Percentiles rank a stretch among this genome's conserved stretches.
Conservation (phyloP, 1,140 invertebrate genomes). For the Papilio aristodemus region DNA sequence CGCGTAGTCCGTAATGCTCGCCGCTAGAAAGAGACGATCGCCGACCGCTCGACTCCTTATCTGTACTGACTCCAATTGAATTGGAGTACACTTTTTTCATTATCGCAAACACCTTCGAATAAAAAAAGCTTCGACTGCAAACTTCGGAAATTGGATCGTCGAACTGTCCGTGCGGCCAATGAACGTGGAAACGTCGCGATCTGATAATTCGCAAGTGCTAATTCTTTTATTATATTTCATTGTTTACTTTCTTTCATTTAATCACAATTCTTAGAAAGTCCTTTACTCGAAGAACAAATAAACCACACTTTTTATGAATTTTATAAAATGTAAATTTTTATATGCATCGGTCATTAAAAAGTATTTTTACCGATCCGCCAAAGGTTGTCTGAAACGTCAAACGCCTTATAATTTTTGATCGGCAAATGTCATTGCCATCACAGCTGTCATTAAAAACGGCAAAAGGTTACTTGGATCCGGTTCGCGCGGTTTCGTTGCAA, state of each 20-base stretch:
- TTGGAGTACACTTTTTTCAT: constrained; percentile 64
- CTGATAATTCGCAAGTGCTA: constrained; percentile 45
- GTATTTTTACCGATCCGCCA: not conserved
- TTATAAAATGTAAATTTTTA: constrained; percentile 16
- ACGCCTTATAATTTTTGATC: constrained; percentile 9
- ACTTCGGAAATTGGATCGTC: constrained; percentile 75
- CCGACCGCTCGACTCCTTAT: constrained; percentile 42
- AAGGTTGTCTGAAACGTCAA: constrained; percentile 12
- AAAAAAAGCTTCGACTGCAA: constrained; percentile 61
- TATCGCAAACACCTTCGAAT: constrained; percentile 51
- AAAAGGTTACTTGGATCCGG: constrained; percentile 20
- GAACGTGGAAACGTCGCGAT: constrained; percentile 57
- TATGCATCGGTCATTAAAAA: constrained; percentile 4
- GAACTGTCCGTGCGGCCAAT: constrained; percentile 70
- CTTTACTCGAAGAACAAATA: too few relatives aligned
- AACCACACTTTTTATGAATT: too few relatives aligned
- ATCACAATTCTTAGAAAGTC: not conserved
- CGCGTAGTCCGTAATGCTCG: constrained; percentile 38
- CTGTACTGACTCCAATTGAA: constrained; percentile 46
- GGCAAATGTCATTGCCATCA: not conserved
- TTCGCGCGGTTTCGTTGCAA: constrained; percentile 26
- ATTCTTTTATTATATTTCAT: not conserved
- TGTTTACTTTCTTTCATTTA: not conserved
- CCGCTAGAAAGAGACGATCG: constrained; percentile 49
- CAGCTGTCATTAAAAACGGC: constrained; percentile 4